Base-by-base conservation (phyloP, 2,888 invertebrate genomes). In the Lathronympha strigana region DNA sequence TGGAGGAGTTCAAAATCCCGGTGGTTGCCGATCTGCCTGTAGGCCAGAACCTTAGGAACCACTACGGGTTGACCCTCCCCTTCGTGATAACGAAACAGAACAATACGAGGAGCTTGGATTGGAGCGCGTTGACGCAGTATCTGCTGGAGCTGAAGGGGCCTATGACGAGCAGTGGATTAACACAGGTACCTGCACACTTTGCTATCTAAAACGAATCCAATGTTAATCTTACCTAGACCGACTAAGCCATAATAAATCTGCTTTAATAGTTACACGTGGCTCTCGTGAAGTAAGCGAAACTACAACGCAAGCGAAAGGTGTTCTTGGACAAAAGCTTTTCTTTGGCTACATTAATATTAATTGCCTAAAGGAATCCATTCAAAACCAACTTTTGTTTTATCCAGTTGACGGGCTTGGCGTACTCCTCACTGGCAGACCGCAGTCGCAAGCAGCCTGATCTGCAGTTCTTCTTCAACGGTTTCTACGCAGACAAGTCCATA, bases 391-490 rank as follows among this genome's bases (percentile, higher is more conserved):
- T 1, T 17, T 28, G 4, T 23, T 11, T 13, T 38, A 50, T 63
- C 5, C 73, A 90, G 90, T 69, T 88, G 1, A 94, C 95, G 0
- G 95, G 94, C 0, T 81, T 94, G 4, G 72, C 94, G 25, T 93
- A 94, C 71, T 94, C 95, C 0, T 93, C 90, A 67, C 90, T 93
- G 64, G 93, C 93, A 0, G 91, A 94, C 69, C 81, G 87, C 2
- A 86, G 82, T 1, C 87, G 82, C 0, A 74, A 73, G 0, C 92
- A 94, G 75, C 95, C 95, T 0, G 95, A 95, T 77, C 74, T 95
- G 9, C 95, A 95, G 72, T 87, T 94, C 71, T 95, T 94, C 83
- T 94, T 95, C 79, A 93, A 93, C 50, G 95, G 94, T 0, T 94
- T 93, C 75, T 89, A 93, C 71, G 94, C 94, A 0, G 94, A 88